phyloP scores from a whole-genome alignment of 2,113 vertebrate species.

The Cyanoramphus novaezelandiae region DNA sequence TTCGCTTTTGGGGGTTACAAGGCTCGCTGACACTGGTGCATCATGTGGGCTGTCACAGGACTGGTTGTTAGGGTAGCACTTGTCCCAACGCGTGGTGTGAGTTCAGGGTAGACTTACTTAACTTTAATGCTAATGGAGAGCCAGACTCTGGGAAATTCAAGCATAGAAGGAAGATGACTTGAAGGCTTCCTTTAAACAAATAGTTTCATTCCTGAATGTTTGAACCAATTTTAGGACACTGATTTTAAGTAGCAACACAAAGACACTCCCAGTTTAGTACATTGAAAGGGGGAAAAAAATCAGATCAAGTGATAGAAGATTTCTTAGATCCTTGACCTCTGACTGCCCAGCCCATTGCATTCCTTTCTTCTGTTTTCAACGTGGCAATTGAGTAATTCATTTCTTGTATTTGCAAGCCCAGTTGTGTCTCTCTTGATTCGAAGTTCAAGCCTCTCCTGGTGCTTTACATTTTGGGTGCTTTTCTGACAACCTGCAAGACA shows the following conservation, averaged over 20 bases:
- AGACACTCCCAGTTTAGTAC: neutral
- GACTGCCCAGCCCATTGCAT: neutral
- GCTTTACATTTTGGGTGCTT: neutral
- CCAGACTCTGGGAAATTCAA: neutral
- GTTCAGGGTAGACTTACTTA: neutral
- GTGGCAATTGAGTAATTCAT: neutral
- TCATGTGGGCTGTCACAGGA: neutral
- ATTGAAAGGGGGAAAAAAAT: neutral
- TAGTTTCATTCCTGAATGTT: neutral
- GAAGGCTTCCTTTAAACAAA: neutral
- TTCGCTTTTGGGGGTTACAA: neutral
- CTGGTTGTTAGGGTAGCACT: neutral
- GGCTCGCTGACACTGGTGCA: neutral
- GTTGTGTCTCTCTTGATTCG: neutral
- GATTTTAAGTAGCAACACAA: neutral
- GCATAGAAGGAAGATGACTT: neutral
- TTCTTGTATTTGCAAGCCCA: neutral
- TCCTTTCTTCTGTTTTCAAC: neutral
- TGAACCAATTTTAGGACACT: neutral
- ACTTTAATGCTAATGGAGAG: neutral
- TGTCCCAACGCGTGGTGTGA: neutral
- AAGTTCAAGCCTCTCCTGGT: neutral
- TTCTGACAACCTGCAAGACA: neutral
- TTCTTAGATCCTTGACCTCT: neutral
- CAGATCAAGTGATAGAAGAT: neutral